Evolutionary conservation across 2,797 vertebrate genomes (phyloP).

Genomic region (Anguilla anguilla): DNA sequence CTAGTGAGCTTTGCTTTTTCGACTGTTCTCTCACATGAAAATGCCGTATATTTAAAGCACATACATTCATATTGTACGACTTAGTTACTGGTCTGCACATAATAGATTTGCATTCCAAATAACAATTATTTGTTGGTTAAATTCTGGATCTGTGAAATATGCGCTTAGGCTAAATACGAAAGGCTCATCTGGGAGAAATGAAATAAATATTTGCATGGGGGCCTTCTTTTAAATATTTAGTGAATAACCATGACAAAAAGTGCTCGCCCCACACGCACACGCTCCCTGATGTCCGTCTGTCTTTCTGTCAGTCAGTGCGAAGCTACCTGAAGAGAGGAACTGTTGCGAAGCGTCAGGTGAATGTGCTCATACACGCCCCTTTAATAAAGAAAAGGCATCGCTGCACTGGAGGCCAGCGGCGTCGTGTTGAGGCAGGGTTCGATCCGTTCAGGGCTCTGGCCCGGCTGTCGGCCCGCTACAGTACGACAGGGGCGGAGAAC

Average conservation of each 20-base stretch:
- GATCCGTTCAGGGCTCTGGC: conserved; percentile 1
- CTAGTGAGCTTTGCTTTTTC: neutral
- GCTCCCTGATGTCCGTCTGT: neutral
- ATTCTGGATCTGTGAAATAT: neutral
- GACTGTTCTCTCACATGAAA: neutral
- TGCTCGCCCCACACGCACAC: neutral
- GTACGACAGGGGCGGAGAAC: conserved; percentile 4
- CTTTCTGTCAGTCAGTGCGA: neutral
- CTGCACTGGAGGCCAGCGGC: conserved; percentile 17
- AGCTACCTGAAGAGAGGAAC: neutral
- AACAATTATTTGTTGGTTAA: neutral
- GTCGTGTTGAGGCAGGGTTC: conserved; percentile 10
- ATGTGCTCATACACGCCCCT: conserved; percentile 6
- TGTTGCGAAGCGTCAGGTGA: neutral
- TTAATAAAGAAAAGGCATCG: neutral
- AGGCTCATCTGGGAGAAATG: neutral
- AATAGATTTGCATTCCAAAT: neutral
- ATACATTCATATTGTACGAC: neutral
- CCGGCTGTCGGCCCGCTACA: neutral
- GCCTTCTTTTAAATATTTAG: neutral
- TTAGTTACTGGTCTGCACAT: neutral
- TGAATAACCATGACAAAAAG: neutral
- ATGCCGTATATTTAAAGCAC: no score
- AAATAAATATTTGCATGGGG: neutral
- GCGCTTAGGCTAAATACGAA: neutral